These are phyloP conservation scores for Tachypleus tridentatus DNA, from an alignment of 1,140 invertebrate species.

Conservation along the genomic window DNA sequence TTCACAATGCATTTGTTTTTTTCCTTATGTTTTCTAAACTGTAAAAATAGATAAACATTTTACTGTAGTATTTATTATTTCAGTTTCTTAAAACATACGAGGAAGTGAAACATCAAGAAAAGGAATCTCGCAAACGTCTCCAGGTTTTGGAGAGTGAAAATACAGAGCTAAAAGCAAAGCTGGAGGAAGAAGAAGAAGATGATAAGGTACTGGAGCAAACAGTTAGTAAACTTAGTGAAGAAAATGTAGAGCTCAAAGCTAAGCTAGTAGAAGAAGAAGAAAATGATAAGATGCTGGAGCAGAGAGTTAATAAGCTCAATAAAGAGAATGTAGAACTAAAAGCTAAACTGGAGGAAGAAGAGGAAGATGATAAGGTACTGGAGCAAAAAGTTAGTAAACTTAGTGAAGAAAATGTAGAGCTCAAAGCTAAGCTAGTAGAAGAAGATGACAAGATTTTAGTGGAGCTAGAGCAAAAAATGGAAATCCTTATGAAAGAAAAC, in stretches of 20 bases:
- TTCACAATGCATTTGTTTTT: too few relatives aligned
- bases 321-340: conserved; percentile 9
- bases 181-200: conserved; percentile 14
- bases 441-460: conserved; percentile 2
- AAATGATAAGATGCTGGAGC: neutral
- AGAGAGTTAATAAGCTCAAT: neutral
- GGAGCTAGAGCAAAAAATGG: conserved; percentile 1
- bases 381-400: conserved; percentile 5
- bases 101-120: conserved; percentile 11
- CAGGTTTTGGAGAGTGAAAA: conserved; percentile 14
- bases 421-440: conserved; percentile 3
- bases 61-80: too few relatives aligned
- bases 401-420: conserved; percentile 15
- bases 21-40: too few relatives aligned
- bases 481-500: conserved; percentile 2
- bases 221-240: conserved; percentile 7
- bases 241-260: conserved; percentile 13
- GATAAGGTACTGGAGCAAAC: conserved; percentile 4
- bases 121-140: conserved; percentile 7
- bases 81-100: conserved; percentile 9
- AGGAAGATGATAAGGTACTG: conserved; percentile 3
- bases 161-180: conserved; percentile 6
- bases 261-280: conserved; percentile 8
- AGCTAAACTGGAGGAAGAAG: conserved; percentile 1
- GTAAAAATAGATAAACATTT: too few relatives aligned